These are phyloP conservation scores for Camponotus fellah DNA, from an alignment of 2,888 invertebrate species.

Conservation along the genomic window DNA sequence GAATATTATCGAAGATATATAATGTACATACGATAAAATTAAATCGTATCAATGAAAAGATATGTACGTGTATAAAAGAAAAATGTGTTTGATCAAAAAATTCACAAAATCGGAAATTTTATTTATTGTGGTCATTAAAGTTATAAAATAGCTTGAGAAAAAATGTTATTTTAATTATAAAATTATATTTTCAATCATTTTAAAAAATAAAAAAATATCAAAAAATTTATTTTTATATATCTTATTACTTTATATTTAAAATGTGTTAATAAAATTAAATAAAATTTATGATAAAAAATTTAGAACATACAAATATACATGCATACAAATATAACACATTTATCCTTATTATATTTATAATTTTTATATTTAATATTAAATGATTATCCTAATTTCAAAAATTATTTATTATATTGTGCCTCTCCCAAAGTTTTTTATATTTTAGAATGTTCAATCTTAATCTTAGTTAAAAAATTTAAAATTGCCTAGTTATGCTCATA, in stretches of 20 bases:
- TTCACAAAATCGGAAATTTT: neutral
- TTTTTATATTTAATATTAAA: neutral
- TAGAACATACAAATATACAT: neutral
- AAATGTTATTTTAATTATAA: neutral
- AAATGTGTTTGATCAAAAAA: neutral
- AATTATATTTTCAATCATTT: neutral
- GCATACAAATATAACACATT: neutral
- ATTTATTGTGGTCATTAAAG: neutral
- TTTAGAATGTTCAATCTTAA: no score
- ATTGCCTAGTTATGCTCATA: neutral
- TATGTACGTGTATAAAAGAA: neutral
- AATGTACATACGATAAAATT: neutral
- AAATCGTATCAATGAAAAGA: neutral
- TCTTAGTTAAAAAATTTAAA: neutral
- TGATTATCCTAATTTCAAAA: neutral
- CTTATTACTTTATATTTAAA: neutral
- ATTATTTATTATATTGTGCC: neutral
- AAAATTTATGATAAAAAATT: neutral
- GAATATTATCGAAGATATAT: neutral
- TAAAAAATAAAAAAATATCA: neutral
- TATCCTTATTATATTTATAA: neutral
- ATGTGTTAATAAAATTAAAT: neutral
- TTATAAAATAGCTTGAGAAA: neutral
- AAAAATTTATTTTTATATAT: neutral
- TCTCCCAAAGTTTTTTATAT: no score